phyloP scores from a whole-genome alignment of 2,113 vertebrate genomes.

The Carassius auratus region DNA sequence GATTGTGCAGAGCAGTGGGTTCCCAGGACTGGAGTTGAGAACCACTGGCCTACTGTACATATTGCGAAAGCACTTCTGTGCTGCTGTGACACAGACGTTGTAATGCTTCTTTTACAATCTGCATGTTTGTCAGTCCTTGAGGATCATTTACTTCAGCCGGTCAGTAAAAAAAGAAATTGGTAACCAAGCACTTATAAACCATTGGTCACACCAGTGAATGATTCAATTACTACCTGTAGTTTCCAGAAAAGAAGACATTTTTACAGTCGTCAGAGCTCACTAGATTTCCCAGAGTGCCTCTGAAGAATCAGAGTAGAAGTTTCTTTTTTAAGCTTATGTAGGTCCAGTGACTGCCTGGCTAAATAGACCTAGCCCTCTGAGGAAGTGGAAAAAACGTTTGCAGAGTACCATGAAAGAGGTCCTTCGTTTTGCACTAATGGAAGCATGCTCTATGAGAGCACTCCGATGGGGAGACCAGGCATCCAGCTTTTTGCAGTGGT shows the following conservation, averaged over 20 bases:
- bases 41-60: not conserved
- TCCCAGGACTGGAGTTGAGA: too few species aligned
- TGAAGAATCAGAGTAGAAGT: not conserved
- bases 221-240: slow-evolving; percentile 69
- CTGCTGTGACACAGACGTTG: not conserved
- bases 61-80: not conserved
- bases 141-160: not conserved
- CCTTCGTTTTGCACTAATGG: not conserved
- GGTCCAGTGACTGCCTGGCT: not conserved
- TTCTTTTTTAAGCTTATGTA: not conserved
- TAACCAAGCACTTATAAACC: not conserved
- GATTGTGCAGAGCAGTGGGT: too few species aligned
- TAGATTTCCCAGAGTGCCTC: slow-evolving; percentile 51
- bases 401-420: slow-evolving; percentile 1
- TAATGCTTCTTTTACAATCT: not conserved
- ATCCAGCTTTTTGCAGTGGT: not conserved
- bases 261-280: slow-evolving; percentile 59
- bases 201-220: not conserved
- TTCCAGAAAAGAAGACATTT: slow-evolving; percentile 64
- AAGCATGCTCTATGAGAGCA: not conserved
- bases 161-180: not conserved
- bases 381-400: not conserved
- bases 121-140: not conserved
- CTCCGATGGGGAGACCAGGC: not conserved
- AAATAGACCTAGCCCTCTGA: not conserved